A percentile compares a stretch with the other conserved stretches of the same genome.
These are phyloP conservation scores for Idaea aversata DNA, from an alignment of 2,888 invertebrate genomes.

Conservation along the genomic window DNA sequence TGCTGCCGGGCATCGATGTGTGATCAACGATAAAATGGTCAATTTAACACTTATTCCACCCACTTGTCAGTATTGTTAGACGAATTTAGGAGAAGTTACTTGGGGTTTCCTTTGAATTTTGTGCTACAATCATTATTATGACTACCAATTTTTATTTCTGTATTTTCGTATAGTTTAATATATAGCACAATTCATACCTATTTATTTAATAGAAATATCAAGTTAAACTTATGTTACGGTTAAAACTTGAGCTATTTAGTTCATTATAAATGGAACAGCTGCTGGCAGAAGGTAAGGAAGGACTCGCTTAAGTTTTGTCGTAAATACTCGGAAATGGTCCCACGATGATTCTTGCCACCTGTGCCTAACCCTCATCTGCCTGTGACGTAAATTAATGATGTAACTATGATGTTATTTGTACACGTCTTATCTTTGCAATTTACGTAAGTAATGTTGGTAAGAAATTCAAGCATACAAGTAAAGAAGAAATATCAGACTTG, in stretches of 20 bases:
- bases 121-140: too few species aligned
- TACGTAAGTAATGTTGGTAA: constrained; percentile 5
- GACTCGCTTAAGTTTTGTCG: constrained; percentile 42
- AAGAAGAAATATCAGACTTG: neutral
- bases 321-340: constrained; percentile 44
- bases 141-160: neutral
- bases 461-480: neutral
- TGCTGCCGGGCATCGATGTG: neutral
- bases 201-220: constrained; percentile 4
- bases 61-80: neutral
- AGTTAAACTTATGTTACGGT: constrained; percentile 18
- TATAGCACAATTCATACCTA: neutral
- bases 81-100: too few species aligned
- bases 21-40: neutral
- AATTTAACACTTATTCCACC: neutral
- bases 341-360: constrained; percentile 47
- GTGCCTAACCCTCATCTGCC: constrained; percentile 32
- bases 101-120: too few species aligned
- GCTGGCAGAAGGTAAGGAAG: constrained; percentile 23
- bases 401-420: neutral
- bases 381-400: constrained; percentile 21
- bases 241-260: constrained; percentile 48
- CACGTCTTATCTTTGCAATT: neutral
- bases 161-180: neutral
- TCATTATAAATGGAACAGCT: constrained; percentile 42